A percentile compares a stretch with the other conserved stretches of the same genome.
Conservation (phyloP, 2,113 vertebrate genomes). For the Anoura caudifer region DNA sequence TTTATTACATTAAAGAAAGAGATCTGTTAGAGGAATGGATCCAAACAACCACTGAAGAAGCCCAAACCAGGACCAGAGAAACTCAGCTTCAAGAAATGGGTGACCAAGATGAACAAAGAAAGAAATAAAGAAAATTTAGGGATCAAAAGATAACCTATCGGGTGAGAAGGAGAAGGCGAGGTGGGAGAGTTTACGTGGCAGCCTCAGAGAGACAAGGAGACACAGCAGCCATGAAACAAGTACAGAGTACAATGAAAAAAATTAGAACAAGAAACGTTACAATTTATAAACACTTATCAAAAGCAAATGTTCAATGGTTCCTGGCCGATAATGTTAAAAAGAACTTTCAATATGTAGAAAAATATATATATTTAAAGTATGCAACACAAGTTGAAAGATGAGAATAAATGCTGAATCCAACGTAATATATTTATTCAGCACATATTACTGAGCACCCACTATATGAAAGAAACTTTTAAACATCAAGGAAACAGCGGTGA, state of each 20-base stretch:
- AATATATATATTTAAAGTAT: not conserved
- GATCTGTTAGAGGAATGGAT: not conserved
- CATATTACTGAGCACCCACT: not conserved
- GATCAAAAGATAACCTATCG: not conserved
- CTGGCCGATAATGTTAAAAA: not conserved
- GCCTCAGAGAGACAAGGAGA: not conserved
- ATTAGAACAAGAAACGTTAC: not conserved
- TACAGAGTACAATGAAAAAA: not conserved
- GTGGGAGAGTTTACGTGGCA: not conserved
- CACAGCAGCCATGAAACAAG: not conserved
- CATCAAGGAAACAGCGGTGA: not conserved
- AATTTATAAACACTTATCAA: not conserved
- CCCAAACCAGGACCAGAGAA: not conserved
- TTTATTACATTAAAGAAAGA: not conserved
- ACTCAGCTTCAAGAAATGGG: not conserved
- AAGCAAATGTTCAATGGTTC: not conserved
- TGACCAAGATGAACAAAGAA: not conserved
- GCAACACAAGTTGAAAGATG: not conserved
- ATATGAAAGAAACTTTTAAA: not conserved
- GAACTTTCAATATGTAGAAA: not conserved
- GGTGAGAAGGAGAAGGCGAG: not conserved
- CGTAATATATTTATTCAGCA: not conserved
- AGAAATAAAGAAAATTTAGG: not conserved
- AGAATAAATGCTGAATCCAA: not conserved
- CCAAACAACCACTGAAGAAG: not conserved